phyloP scores from a whole-genome alignment of 2,888 invertebrate genomes.

The Lypha dubia region DNA sequence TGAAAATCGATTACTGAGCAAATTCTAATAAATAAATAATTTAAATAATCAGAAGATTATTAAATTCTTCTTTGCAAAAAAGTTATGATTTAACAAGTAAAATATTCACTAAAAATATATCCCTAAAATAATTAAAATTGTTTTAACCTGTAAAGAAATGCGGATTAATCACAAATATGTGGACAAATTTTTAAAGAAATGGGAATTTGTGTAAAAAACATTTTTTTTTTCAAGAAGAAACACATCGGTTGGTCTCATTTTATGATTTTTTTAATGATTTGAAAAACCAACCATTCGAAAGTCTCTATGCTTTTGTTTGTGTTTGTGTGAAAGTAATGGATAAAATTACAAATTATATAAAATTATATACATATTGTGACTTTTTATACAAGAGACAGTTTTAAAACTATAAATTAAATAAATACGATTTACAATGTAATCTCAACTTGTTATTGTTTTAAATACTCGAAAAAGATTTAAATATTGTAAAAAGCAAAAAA shows the following conservation, averaged over 20 bases:
- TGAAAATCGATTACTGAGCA: too few relatives aligned
- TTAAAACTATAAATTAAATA: constrained; percentile 48
- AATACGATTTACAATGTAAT: constrained; percentile 40
- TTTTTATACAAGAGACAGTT: constrained; percentile 29
- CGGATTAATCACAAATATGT: too few relatives aligned
- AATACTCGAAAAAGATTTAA: neutral
- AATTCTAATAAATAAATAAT: too few relatives aligned
- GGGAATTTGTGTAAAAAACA: too few relatives aligned
- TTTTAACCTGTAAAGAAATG: too few relatives aligned
- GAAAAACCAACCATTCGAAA: neutral
- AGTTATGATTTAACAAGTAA: too few relatives aligned
- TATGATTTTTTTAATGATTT: neutral
- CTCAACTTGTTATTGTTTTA: constrained; percentile 25
- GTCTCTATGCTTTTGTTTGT: neutral
- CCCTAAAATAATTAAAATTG: too few relatives aligned
- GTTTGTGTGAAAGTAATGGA: neutral
- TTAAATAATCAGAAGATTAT: too few relatives aligned
- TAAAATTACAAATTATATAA: constrained; percentile 24
- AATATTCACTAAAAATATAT: too few relatives aligned
- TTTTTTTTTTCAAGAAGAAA: too few relatives aligned
- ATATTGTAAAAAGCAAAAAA: neutral
- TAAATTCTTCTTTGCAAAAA: too few relatives aligned
- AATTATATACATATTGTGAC: constrained; percentile 58
- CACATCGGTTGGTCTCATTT: neutral
- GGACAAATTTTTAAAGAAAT: too few relatives aligned